Evolutionary conservation across 2,797 vertebrate genomes (phyloP).

Genomic region (Mormyrops attenuatus): DNA sequence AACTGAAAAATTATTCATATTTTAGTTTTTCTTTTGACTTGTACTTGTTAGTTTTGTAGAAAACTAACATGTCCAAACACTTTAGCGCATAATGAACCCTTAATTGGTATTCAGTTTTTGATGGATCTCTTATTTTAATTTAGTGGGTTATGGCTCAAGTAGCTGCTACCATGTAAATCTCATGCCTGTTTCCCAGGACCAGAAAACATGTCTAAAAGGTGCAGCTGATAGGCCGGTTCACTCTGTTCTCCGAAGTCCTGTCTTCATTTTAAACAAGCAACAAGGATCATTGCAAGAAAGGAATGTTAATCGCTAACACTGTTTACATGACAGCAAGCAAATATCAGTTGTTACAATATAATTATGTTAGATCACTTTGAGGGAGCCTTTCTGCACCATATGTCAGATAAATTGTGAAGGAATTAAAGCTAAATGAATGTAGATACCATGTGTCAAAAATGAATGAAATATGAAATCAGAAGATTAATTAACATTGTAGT

Average conservation of each 20-base stretch:
- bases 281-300: constrained; percentile 53
- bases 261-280: constrained; percentile 30
- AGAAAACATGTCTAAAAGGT: not conserved
- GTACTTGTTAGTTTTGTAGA: not conserved
- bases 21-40: not conserved
- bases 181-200: constrained; percentile 13
- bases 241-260: constrained; percentile 23
- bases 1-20: not conserved
- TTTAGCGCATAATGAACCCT: not conserved
- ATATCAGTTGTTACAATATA: not conserved
- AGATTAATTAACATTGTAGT: not conserved
- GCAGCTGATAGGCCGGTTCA: not conserved
- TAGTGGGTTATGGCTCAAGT: constrained; percentile 34
- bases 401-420: not conserved
- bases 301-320: constrained; percentile 62
- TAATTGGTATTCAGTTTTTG: constrained; percentile 34
- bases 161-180: constrained; percentile 34
- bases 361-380: not conserved
- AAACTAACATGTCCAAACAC: not conserved
- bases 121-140: constrained; percentile 44
- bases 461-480: not conserved
- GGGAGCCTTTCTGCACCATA: not conserved
- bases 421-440: not conserved
- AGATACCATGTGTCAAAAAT: not conserved
- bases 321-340: constrained; percentile 53